Percentiles rank a stretch among this genome's conserved stretches.
These are phyloP conservation scores for Drosophila rellima DNA, from an alignment of 2,888 invertebrate genomes.

Conservation along the genomic window DNA sequence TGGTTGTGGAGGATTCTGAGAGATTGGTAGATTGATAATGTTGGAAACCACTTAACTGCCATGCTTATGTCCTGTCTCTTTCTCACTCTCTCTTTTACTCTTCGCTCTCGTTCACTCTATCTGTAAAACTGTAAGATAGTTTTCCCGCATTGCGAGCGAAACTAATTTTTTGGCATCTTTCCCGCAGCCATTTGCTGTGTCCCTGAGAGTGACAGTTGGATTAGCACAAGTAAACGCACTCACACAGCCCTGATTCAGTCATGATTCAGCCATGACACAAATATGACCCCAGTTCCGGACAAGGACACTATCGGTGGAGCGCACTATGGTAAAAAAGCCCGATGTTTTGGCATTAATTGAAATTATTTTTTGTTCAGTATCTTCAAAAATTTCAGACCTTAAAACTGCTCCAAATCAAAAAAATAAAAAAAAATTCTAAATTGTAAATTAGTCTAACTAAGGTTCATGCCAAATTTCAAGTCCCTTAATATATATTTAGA, in stretches of 20 bases:
- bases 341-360: too few relatives aligned
- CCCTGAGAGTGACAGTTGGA: constrained; percentile 73
- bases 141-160: constrained; percentile 49
- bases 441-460: too few relatives aligned
- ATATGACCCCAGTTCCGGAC: constrained; percentile 49
- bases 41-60: constrained; percentile 69
- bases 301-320: constrained; percentile 39
- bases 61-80: constrained; percentile 15
- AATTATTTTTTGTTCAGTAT: too few relatives aligned
- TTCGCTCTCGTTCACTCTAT: neutral
- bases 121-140: constrained; percentile 33
- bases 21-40: constrained; percentile 42
- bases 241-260: neutral
- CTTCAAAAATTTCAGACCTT: too few relatives aligned
- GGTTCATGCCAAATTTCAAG: too few relatives aligned
- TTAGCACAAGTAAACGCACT: constrained; percentile 54
- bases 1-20: neutral
- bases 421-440: too few relatives aligned
- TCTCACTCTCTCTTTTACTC: constrained; percentile 1
- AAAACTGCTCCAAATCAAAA: too few relatives aligned
- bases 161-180: constrained; percentile 71
- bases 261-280: constrained; percentile 68
- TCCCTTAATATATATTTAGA: too few relatives aligned
- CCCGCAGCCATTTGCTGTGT: constrained; percentile 61
- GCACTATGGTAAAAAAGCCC: too few relatives aligned